Evolutionary conservation across 2,797 vertebrate species (phyloP).

Genomic region (Octomys mimax): DNA sequence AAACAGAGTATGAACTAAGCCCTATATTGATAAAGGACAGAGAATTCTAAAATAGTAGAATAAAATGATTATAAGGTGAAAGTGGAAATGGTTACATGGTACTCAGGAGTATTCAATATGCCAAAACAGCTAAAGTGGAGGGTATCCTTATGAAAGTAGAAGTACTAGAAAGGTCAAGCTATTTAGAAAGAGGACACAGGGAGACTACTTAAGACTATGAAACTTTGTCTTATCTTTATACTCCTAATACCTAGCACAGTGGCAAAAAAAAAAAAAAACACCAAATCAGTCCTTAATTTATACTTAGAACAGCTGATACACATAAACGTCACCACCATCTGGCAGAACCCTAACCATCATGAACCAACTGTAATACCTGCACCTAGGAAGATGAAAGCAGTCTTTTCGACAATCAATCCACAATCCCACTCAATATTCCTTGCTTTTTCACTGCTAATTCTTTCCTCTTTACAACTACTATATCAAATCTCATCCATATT

Average conservation of each 20-base stretch:
- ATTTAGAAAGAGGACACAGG: not conserved
- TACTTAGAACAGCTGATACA: not conserved
- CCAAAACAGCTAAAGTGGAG: not conserved
- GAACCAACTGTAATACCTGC: not conserved
- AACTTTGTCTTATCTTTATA: not conserved
- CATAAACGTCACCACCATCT: not conserved
- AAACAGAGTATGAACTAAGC: conserved; percentile 29
- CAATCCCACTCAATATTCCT: not conserved
- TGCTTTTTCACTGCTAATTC: not conserved
- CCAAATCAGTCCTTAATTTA: not conserved
- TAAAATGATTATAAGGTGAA: not conserved
- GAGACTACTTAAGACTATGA: not conserved
- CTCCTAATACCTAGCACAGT: not conserved
- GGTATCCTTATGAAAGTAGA: not conserved
- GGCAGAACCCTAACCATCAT: not conserved
- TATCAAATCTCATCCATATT: not conserved
- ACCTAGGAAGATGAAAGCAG: not conserved
- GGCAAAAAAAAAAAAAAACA: not conserved
- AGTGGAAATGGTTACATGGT: not conserved
- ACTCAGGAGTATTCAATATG: not conserved
- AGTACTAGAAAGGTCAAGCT: not conserved
- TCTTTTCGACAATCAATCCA: not conserved
- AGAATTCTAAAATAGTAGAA: not conserved
- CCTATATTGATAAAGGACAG: conserved; percentile 1
- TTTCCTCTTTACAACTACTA: not conserved